These are phyloP conservation scores for Drosophila hydei DNA, from an alignment of 1,140 invertebrate species.

Conservation along the genomic window DNA sequence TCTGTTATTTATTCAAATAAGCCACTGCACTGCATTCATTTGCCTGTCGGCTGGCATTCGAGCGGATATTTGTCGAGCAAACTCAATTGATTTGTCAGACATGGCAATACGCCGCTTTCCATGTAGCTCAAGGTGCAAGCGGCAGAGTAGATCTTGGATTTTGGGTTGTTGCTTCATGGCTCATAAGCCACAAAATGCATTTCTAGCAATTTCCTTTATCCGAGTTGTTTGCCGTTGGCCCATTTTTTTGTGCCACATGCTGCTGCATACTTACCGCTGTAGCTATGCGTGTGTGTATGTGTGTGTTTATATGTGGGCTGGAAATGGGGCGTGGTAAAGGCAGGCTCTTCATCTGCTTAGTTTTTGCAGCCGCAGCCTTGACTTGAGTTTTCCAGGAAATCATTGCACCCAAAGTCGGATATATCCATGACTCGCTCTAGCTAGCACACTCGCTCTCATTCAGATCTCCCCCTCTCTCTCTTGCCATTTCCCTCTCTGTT, in stretches of 20 bases:
- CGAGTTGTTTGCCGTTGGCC: slow-evolving; percentile 58
- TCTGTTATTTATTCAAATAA: slow-evolving; percentile 18
- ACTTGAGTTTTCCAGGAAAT: slow-evolving; percentile 66
- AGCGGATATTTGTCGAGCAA: slow-evolving; percentile 72
- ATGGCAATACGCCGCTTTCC: background rate
- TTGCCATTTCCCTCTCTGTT: slow-evolving; percentile 1
- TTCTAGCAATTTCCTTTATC: slow-evolving; percentile 73
- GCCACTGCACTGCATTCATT: slow-evolving; percentile 35
- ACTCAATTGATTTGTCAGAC: slow-evolving; percentile 70
- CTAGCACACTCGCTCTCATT: background rate
- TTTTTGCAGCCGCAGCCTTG: slow-evolving; percentile 63
- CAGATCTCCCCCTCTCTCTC: slow-evolving; percentile 7
- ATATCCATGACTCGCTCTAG: slow-evolving; percentile 39
- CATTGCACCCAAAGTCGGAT: slow-evolving; percentile 72
- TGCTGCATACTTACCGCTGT: slow-evolving; percentile 60
- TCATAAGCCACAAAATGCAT: slow-evolving; percentile 74
- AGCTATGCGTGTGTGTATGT: background rate
- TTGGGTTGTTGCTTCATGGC: slow-evolving; percentile 51
- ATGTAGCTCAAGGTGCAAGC: slow-evolving; percentile 27
- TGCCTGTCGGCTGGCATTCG: slow-evolving; percentile 63
- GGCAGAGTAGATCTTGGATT: slow-evolving; percentile 1
- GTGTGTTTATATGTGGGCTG: background rate
- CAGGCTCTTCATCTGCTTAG: slow-evolving; percentile 63
- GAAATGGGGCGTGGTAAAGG: background rate
- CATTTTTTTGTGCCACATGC: slow-evolving; percentile 69